phyloP scores from a whole-genome alignment of 37 sponge, comb jelly and placozoan genomes.

The Aplysina aerophoba region DNA sequence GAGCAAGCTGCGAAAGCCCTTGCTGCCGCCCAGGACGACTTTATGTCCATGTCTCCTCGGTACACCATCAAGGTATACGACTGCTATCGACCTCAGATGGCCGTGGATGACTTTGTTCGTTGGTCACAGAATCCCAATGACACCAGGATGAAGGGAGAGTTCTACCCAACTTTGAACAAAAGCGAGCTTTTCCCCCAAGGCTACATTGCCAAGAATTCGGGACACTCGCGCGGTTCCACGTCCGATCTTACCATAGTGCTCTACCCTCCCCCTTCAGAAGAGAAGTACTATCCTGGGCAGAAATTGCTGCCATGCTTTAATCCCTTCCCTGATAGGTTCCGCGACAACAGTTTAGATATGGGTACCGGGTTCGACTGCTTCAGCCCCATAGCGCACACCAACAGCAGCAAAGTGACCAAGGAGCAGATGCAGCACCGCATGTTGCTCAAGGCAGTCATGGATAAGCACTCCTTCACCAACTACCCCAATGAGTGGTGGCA shows the following conservation, averaged over 20 bases:
- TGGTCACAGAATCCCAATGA: conserved; percentile 34
- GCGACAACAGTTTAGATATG: conserved; percentile 42
- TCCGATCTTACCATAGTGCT: conserved; percentile 36
- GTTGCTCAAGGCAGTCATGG: conserved; percentile 5
- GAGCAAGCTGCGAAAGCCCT: conserved; percentile 30
- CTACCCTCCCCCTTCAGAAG: conserved; percentile 26
- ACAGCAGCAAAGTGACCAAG: conserved; percentile 12
- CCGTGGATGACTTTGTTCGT: conserved; percentile 31
- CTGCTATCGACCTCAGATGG: conserved; percentile 37
- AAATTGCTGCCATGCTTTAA: conserved; percentile 25
- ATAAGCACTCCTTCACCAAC: conserved; percentile 16
- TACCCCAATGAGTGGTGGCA: conserved; percentile 47
- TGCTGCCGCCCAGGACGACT: conserved; percentile 26
- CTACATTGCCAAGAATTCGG: conserved; percentile 37
- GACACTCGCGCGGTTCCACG: conserved; percentile 31
- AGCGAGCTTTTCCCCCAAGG: conserved; percentile 29
- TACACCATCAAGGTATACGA: conserved; percentile 47
- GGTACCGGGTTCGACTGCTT: conserved; percentile 47
- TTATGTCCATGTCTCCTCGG: conserved; percentile 29
- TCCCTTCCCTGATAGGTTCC: conserved; percentile 19
- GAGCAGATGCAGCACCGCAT: conserved; percentile 10
- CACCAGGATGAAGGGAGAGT: conserved; percentile 40
- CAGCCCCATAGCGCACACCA: conserved; percentile 24
- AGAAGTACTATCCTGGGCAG: conserved; percentile 20
- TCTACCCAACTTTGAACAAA: conserved; percentile 30